These are phyloP conservation scores for Anarsia innoxiella DNA, from an alignment of 2,888 invertebrate species.

Conservation along the genomic window DNA sequence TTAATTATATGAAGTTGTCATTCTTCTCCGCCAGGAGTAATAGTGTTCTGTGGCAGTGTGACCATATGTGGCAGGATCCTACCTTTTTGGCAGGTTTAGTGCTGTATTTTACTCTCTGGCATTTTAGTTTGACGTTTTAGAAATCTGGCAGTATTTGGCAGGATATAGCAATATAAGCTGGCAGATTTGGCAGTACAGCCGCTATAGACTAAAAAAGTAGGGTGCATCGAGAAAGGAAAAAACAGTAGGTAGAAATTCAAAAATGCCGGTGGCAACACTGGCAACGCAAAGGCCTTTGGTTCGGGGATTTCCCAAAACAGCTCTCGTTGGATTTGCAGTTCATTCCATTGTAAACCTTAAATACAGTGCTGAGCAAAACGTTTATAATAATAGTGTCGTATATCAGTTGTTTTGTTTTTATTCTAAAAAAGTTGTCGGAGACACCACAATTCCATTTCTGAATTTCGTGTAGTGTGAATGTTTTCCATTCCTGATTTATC, in stretches of 20 bases:
- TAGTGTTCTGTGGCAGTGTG: too few relatives aligned
- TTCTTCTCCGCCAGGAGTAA: too few relatives aligned
- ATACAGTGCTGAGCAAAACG: not conserved
- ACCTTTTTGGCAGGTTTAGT: not conserved
- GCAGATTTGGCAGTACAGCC: not conserved
- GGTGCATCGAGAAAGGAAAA: too few relatives aligned
- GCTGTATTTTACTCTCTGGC: not conserved
- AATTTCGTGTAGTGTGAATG: not conserved
- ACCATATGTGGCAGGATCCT: constrained; percentile 1
- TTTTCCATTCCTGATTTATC: not conserved
- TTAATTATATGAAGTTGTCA: too few relatives aligned
- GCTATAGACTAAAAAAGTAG: too few relatives aligned
- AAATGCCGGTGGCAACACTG: too few relatives aligned
- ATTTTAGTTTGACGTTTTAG: not conserved
- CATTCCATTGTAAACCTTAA: not conserved
- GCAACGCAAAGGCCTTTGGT: not conserved
- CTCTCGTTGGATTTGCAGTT: not conserved
- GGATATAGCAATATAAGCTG: not conserved
- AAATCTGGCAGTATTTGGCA: not conserved
- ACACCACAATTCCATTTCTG: not conserved
- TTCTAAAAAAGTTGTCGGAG: not conserved
- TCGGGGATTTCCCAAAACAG: not conserved
- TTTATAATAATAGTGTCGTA: too few relatives aligned
- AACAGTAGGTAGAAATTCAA: too few relatives aligned
- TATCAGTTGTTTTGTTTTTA: not conserved